phyloP scores from a whole-genome alignment of 1,140 invertebrate species.

The Tetramorium simillimum region DNA sequence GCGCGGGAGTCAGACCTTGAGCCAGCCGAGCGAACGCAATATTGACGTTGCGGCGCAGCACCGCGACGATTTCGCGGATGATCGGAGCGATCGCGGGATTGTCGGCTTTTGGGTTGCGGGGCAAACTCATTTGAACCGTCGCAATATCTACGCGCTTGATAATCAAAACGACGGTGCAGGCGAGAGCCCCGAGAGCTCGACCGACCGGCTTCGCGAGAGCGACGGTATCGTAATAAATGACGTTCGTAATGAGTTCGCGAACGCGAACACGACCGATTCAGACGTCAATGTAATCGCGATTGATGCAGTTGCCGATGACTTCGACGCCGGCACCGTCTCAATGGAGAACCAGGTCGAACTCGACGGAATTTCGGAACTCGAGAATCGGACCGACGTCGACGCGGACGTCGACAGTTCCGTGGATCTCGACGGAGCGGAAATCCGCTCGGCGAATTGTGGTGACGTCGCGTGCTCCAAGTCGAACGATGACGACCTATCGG shows the following conservation, averaged over 20 bases:
- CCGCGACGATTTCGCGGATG: not conserved
- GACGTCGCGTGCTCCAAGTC: not conserved
- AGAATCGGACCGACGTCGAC: conserved; percentile 2
- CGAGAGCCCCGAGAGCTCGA: not conserved
- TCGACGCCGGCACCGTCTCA: too few relatives aligned
- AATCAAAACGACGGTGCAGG: not conserved
- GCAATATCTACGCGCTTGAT: conserved; percentile 16
- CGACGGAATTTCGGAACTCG: conserved; percentile 24
- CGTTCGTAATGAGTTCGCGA: conserved; percentile 24
- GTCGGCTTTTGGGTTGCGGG: not conserved
- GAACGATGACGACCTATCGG: not conserved
- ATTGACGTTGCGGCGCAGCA: not conserved
- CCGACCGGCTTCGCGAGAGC: not conserved
- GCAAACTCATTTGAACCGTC: conserved; percentile 32
- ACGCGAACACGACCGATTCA: not conserved
- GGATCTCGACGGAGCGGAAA: not conserved
- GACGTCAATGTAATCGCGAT: not conserved
- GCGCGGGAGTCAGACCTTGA: not conserved
- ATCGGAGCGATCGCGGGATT: not conserved
- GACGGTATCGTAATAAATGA: conserved; percentile 21
- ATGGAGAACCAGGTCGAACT: not conserved
- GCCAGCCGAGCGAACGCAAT: not conserved
- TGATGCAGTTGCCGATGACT: conserved; percentile 17
- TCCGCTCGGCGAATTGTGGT: conserved; percentile 4
- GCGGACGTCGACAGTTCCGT: not conserved